Percentiles rank a stretch among this genome's conserved stretches.
phyloP scores from a whole-genome alignment of 1,140 invertebrate species.

The Dryas iulia region DNA sequence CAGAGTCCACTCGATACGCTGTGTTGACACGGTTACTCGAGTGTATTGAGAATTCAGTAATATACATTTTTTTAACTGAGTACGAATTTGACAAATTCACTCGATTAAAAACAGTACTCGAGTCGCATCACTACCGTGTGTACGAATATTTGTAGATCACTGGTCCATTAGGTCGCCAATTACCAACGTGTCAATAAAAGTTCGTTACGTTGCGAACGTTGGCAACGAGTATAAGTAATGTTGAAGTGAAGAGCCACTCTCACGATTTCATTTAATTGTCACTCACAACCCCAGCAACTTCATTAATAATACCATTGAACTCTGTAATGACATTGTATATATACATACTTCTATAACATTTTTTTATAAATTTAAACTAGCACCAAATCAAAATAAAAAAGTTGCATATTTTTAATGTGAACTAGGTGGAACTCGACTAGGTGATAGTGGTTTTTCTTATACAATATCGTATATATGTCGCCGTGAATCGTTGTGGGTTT shows the following conservation, averaged over 20 bases:
- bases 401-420: too few species aligned
- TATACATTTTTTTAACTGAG: too few species aligned
- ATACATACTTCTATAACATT: constrained; percentile 1
- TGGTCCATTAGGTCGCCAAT: constrained; percentile 12
- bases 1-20: too few species aligned
- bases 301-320: constrained; percentile 25
- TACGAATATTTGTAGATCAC: constrained; percentile 1
- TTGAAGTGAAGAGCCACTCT: constrained; percentile 21
- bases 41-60: too few species aligned
- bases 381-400: too few species aligned
- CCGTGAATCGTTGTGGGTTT: too few species aligned
- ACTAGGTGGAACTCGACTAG: too few species aligned
- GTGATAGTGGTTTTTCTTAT: too few species aligned
- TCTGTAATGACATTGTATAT: constrained; percentile 13
- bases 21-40: too few species aligned
- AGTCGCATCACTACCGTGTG: not conserved
- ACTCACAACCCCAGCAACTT: constrained; percentile 24
- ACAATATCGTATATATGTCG: too few species aligned
- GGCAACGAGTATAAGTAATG: constrained; percentile 10
- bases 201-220: constrained; percentile 25
- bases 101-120: too few species aligned
- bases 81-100: too few species aligned
- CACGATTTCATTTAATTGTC: constrained; percentile 27
- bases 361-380: not conserved
- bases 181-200: constrained; percentile 28